phyloP scores from a whole-genome alignment of 2,113 vertebrate species.

The Polypterus bichir region DNA sequence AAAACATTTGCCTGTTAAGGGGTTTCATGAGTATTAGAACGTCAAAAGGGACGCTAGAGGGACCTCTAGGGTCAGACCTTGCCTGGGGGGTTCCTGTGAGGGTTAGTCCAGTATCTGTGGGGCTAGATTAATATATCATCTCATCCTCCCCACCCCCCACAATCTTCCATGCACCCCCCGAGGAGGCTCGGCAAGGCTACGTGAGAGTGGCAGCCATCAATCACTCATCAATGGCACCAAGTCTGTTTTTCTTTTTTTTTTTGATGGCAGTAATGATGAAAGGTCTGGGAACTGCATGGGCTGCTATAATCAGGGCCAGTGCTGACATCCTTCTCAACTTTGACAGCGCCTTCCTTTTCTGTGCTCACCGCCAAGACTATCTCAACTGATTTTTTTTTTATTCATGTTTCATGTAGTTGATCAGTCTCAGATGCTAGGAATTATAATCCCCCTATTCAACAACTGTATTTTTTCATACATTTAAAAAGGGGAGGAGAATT shows the following conservation, averaged over 20 bases:
- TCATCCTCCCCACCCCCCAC: too few relatives aligned
- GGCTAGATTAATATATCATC: constrained; percentile 27
- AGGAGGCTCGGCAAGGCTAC: constrained; percentile 35
- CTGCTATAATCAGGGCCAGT: constrained; percentile 87
- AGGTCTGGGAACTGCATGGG: constrained; percentile 75
- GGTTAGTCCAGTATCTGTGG: constrained; percentile 42
- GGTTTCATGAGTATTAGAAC: too few relatives aligned
- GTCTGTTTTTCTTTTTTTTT: constrained; percentile 32
- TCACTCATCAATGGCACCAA: constrained; percentile 49
- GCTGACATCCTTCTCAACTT: constrained; percentile 92
- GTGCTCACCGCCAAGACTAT: constrained; percentile 60
- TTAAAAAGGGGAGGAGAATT: constrained; percentile 21
- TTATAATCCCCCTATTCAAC: constrained; percentile 39
- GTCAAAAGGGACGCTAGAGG: too few relatives aligned
- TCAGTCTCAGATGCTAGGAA: constrained; percentile 86
- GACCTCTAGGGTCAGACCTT: too few relatives aligned
- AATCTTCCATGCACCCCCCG: constrained; percentile 19
- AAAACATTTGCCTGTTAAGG: too few relatives aligned
- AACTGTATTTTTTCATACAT: constrained; percentile 38
- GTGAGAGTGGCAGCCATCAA: constrained; percentile 70
- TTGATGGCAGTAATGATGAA: constrained; percentile 76
- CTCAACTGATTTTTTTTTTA: constrained; percentile 47
- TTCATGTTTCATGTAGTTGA: constrained; percentile 70
- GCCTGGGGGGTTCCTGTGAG: constrained; percentile 32
- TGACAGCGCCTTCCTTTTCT: constrained; percentile 92